phyloP scores from a whole-genome alignment of 2,888 invertebrate species.

The Diploptera punctata region DNA sequence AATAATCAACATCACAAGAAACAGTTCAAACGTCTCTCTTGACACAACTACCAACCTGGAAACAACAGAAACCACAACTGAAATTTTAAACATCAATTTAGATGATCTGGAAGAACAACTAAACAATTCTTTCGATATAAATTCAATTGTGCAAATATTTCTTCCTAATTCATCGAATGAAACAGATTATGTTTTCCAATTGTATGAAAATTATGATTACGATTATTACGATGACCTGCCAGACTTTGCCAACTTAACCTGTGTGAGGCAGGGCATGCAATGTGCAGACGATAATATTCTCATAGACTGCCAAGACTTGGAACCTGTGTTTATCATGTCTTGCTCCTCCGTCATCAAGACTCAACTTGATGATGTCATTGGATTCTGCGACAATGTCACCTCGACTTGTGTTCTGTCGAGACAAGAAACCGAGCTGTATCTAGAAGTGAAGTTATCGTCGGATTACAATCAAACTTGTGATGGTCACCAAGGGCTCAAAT shows the following conservation, averaged over 20 bases:
- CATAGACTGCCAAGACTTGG: neutral
- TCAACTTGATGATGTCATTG: neutral
- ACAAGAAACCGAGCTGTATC: neutral
- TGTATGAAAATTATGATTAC: too few species aligned
- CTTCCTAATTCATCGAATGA: too few species aligned
- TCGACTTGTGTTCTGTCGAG: neutral
- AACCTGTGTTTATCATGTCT: neutral
- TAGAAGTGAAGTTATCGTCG: neutral
- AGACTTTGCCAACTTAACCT: neutral
- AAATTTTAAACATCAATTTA: too few species aligned
- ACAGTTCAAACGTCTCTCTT: too few species aligned
- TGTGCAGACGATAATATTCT: neutral
- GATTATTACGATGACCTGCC: neutral
- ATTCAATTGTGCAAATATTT: too few species aligned
- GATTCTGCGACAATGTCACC: slow-evolving; percentile 3
- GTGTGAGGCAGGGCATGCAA: neutral
- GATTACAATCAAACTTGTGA: neutral
- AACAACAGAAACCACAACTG: too few species aligned
- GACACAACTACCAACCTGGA: too few species aligned
- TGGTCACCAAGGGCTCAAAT: neutral
- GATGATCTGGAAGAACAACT: too few species aligned
- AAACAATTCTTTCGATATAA: too few species aligned
- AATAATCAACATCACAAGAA: too few species aligned
- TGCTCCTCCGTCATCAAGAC: neutral
- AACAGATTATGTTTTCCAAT: too few species aligned